Conservation (phyloP, 2,797 vertebrate species). For the Macropodus opercularis region DNA sequence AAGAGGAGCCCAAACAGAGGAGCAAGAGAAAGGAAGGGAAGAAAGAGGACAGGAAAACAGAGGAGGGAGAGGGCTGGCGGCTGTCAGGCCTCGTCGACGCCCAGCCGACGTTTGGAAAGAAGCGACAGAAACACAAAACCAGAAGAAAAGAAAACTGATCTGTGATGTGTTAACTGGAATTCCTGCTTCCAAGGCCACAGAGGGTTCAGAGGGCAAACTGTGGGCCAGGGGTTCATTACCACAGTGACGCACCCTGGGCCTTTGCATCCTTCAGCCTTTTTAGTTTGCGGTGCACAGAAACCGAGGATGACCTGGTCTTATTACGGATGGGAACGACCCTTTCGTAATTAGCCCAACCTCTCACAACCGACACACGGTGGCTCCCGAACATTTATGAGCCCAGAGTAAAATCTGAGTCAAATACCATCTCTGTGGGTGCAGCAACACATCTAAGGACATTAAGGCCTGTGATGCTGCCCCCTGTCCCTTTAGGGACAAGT, state of each 20-base stretch:
- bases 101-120: constrained; percentile 76
- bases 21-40: constrained; percentile 69
- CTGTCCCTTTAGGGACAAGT: no score
- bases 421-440: no score
- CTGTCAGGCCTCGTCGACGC: constrained; percentile 85
- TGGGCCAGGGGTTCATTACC: constrained; percentile 83
- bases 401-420: no score
- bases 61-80: constrained; percentile 84
- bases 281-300: not conserved
- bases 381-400: no score
- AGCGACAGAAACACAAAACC: constrained; percentile 57
- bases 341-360: no score
- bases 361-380: no score
- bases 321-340: no score
- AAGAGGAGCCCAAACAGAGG: constrained; percentile 81
- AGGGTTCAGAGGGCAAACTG: constrained; percentile 81
- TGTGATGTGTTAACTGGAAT: constrained; percentile 90
- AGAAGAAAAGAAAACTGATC: constrained; percentile 65
- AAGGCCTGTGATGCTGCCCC: no score
- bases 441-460: no score
- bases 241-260: constrained; percentile 58
- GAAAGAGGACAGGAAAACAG: constrained; percentile 74
- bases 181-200: constrained; percentile 82
- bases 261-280: not conserved
- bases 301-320: no score